A percentile compares a stretch with the other conserved stretches of the same genome.
These are phyloP conservation scores for Spilarctia lutea DNA, from an alignment of 2,888 invertebrate genomes.

Conservation along the genomic window DNA sequence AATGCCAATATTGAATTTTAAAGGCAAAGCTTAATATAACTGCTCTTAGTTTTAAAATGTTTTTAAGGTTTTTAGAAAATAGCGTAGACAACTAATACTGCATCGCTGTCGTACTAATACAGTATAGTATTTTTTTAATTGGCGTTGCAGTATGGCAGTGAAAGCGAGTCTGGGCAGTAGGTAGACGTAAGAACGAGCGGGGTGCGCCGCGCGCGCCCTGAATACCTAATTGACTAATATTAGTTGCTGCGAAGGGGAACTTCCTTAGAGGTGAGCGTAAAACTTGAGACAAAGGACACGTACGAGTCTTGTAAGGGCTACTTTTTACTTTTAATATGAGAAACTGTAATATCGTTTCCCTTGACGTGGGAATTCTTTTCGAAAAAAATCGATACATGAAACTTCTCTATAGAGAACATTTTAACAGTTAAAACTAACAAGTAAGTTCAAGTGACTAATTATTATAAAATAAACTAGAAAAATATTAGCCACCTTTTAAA, in stretches of 20 bases:
- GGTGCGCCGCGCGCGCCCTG: slow-evolving; percentile 77
- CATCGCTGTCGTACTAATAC: slow-evolving; percentile 7
- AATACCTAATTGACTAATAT: slow-evolving; percentile 86
- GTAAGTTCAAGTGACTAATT: not conserved
- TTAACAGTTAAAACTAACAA: too few relatives aligned
- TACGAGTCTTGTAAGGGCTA: slow-evolving; percentile 75
- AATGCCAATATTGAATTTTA: not conserved
- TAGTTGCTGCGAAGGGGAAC: slow-evolving; percentile 79
- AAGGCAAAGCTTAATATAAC: not conserved
- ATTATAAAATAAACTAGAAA: not conserved
- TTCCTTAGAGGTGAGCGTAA: slow-evolving; percentile 80
- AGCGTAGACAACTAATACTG: not conserved
- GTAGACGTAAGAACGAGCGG: slow-evolving; percentile 70
- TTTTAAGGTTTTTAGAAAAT: not conserved
- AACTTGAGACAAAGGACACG: slow-evolving; percentile 84
- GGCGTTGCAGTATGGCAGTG: slow-evolving; percentile 57
- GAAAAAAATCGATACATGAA: not conserved
- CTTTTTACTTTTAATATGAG: slow-evolving; percentile 75
- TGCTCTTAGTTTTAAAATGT: not conserved
- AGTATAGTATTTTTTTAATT: slow-evolving; percentile 55
- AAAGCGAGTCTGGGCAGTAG: slow-evolving; percentile 61
- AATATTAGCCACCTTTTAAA: not conserved
- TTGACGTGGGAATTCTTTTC: not conserved
- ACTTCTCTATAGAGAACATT: too few relatives aligned
- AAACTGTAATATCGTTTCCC: slow-evolving; percentile 9